phyloP scores from a whole-genome alignment of 2,113 vertebrate species.

The Pandion haliaetus region DNA sequence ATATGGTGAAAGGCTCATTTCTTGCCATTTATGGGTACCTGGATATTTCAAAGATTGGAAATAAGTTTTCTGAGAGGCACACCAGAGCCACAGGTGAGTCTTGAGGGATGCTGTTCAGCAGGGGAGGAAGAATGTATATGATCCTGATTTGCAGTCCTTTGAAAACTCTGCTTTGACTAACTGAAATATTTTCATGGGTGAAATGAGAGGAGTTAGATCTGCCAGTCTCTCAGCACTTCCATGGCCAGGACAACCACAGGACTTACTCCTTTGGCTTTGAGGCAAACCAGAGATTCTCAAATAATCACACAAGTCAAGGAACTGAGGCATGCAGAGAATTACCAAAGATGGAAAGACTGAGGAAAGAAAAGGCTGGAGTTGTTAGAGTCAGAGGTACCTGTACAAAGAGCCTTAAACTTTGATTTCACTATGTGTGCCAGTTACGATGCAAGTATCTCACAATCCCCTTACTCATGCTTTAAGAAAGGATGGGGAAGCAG shows the following conservation, averaged over 20 bases:
- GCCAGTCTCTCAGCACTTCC: background rate
- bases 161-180: background rate
- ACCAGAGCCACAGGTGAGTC: background rate
- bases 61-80: background rate
- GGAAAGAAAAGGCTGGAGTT: background rate
- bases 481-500: background rate
- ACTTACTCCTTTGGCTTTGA: background rate
- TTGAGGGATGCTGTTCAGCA: background rate
- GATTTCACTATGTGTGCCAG: background rate
- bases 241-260: background rate
- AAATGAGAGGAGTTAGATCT: background rate
- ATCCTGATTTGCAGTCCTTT: background rate
- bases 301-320: background rate
- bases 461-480: background rate
- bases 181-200: background rate
- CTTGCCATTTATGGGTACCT: background rate
- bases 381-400: background rate
- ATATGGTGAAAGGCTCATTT: background rate
- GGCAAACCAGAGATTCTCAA: background rate
- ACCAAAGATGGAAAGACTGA: background rate
- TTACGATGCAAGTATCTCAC: background rate
- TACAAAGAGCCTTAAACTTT: background rate
- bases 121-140: background rate
- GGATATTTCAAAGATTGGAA: background rate
- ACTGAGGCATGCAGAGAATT: background rate